These are phyloP conservation scores for Graphium colonna DNA, from an alignment of 2,888 invertebrate genomes.

Conservation along the genomic window DNA sequence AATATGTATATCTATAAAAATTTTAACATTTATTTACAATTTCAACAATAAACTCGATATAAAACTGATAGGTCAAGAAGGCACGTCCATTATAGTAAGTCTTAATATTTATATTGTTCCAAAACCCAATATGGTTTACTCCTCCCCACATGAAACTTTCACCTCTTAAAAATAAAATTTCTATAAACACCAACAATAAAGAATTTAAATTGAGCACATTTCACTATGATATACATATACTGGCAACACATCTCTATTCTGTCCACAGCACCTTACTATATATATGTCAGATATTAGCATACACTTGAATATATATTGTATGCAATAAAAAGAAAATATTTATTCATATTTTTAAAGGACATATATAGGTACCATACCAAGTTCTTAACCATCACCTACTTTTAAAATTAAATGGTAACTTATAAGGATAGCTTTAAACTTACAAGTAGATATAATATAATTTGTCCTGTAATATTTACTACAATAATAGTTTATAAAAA, in stretches of 20 bases:
- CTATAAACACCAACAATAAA: conserved; percentile 49
- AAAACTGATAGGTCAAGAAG: conserved; percentile 68
- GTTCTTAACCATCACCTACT: conserved; percentile 33
- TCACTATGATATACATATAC: conserved; percentile 28
- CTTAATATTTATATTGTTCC: conserved; percentile 21
- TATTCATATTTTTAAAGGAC: background rate
- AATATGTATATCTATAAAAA: conserved; percentile 64
- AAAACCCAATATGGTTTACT: conserved; percentile 29
- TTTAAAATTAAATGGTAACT: conserved; percentile 32
- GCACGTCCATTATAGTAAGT: conserved; percentile 47
- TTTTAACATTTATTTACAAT: conserved; percentile 74
- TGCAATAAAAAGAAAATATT: background rate
- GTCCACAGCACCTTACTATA: background rate
- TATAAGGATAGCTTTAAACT: conserved; percentile 12
- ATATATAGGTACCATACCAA: background rate
- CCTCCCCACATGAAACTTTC: conserved; percentile 44
- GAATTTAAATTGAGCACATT: conserved; percentile 69
- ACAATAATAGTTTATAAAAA: background rate
- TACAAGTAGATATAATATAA: background rate
- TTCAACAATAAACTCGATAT: conserved; percentile 70
- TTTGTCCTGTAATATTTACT: background rate
- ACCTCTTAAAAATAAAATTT: conserved; percentile 45
- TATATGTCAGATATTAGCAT: background rate
- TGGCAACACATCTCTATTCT: conserved; percentile 2
- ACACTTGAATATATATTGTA: background rate